These are phyloP conservation scores for Pantherophis guttatus DNA, from an alignment of 2,113 vertebrate species.

Conservation along the genomic window DNA sequence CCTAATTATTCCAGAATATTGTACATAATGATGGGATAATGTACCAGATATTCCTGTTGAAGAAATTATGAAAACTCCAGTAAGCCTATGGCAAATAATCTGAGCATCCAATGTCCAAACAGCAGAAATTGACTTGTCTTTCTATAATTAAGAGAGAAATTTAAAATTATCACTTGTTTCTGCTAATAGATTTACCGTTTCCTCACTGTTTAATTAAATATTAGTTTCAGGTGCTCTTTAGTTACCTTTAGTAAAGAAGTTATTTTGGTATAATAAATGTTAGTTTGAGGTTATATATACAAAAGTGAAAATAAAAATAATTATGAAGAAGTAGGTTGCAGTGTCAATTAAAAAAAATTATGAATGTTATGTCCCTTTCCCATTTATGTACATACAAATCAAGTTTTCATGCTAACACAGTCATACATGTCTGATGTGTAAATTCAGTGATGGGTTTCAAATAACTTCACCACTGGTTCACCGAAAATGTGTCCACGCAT, in stretches of 20 bases:
- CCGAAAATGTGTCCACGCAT: no score
- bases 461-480: no score
- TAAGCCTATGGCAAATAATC: constrained; percentile 40
- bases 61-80: constrained; percentile 38
- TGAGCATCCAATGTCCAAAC: neutral
- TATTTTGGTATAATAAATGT: neutral
- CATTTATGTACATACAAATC: neutral
- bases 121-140: constrained; percentile 15
- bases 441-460: neutral
- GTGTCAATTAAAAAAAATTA: neutral
- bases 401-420: neutral
- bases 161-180: constrained; percentile 23
- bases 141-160: constrained; percentile 7
- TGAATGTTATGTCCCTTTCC: neutral
- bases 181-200: neutral
- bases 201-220: constrained; percentile 18
- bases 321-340: neutral
- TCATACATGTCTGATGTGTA: neutral
- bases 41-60: constrained; percentile 60
- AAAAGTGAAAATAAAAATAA: neutral
- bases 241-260: neutral
- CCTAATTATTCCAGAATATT: constrained; percentile 50
- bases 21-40: constrained; percentile 54
- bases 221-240: neutral
- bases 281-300: neutral